Evolutionary conservation across 2,113 vertebrate genomes (phyloP).

Genomic region (Leiothrix lutea): DNA sequence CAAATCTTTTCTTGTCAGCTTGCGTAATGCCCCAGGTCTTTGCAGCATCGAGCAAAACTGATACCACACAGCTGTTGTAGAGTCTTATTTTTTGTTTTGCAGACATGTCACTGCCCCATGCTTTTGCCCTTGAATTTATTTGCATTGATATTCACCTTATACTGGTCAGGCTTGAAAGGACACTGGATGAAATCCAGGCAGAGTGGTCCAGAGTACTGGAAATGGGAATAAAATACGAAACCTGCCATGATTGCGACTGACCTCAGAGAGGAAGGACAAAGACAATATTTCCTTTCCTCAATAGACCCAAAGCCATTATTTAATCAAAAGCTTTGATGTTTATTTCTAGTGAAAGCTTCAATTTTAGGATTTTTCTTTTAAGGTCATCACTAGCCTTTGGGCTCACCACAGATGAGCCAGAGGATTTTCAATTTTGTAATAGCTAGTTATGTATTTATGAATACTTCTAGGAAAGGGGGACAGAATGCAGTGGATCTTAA

Average conservation of each 20-base stretch:
- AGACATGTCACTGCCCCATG: constrained; percentile 56
- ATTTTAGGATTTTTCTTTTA: neutral
- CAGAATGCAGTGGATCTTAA: neutral
- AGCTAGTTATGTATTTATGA: neutral
- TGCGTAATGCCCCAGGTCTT: constrained; percentile 72
- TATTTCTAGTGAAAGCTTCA: neutral
- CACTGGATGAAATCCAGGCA: neutral
- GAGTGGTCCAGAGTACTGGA: neutral
- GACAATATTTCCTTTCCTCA: neutral
- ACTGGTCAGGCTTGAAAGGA: neutral
- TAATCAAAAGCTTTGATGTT: neutral
- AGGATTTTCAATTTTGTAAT: neutral
- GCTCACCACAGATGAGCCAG: neutral
- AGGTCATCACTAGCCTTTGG: neutral
- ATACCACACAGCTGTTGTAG: constrained; percentile 74
- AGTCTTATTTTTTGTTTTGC: constrained; percentile 72
- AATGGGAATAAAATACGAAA: neutral
- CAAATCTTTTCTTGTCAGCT: constrained; percentile 73
- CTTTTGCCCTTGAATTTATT: constrained; percentile 69
- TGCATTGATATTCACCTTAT: constrained; percentile 50
- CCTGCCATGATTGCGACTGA: neutral
- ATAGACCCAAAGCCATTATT: neutral
- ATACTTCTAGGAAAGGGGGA: neutral
- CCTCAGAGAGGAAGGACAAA: neutral
- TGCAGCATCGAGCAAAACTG: constrained; percentile 70